phyloP scores from a whole-genome alignment of 1,140 invertebrate genomes.

The Teleogryllus occipitalis region DNA sequence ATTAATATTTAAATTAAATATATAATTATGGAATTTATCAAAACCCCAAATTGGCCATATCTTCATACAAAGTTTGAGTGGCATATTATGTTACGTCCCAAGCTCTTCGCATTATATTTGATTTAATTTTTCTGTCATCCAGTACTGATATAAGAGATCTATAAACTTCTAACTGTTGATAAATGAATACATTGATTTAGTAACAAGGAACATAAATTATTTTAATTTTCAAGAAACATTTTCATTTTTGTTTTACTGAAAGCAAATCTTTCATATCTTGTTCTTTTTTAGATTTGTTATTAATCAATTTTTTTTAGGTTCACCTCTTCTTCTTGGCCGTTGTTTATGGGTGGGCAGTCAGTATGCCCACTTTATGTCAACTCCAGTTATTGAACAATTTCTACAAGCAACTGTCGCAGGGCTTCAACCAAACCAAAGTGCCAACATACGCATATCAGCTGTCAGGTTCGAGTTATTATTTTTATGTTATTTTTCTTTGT shows the following conservation, averaged over 20 bases:
- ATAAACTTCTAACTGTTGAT: no score
- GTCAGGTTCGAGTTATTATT: slow-evolving; percentile 24
- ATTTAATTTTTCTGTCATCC: no score
- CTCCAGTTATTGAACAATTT: slow-evolving; percentile 48
- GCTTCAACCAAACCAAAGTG: slow-evolving; percentile 45
- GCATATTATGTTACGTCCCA: no score
- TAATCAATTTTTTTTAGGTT: slow-evolving; percentile 30
- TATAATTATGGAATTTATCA: no score
- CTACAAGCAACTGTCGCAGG: slow-evolving; percentile 54
- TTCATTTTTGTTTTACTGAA: neutral
- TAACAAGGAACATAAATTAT: no score
- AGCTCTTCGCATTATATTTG: no score
- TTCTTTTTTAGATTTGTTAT: neutral
- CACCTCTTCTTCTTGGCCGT: slow-evolving; percentile 61
- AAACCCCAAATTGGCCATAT: no score
- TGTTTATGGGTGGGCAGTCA: slow-evolving; percentile 62
- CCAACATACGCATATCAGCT: slow-evolving; percentile 38
- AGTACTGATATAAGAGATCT: no score
- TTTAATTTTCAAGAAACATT: no score
- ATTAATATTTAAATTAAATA: no score
- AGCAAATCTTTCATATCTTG: neutral
- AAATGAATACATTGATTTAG: no score
- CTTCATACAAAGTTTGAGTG: no score
- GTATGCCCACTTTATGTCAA: slow-evolving; percentile 51
- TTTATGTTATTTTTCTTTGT: neutral